Conservation (phyloP, 2,888 invertebrate genomes). For the Suillia variegata region DNA sequence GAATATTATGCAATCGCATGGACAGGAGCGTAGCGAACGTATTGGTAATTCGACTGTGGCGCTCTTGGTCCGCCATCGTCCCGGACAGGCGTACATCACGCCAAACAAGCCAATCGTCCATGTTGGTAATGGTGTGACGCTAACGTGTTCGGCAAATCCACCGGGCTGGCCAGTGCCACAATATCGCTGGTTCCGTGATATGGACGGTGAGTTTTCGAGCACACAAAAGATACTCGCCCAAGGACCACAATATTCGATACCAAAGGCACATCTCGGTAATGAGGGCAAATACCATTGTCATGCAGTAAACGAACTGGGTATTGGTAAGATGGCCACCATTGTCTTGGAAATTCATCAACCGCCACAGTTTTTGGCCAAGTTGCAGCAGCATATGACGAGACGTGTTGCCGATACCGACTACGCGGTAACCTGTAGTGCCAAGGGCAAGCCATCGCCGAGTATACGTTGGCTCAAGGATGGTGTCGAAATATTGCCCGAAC, state of each 20-base stretch:
- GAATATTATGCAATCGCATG: constrained; percentile 79
- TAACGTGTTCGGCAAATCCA: constrained; percentile 85
- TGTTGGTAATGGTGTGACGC: constrained; percentile 80
- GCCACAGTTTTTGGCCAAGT: constrained; percentile 80
- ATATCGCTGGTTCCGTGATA: constrained; percentile 87
- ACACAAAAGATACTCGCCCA: constrained; percentile 74
- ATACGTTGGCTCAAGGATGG: constrained; percentile 88
- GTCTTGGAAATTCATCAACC: constrained; percentile 87
- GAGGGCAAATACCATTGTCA: constrained; percentile 91
- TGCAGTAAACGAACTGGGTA: constrained; percentile 86
- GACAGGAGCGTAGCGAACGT: constrained; percentile 73
- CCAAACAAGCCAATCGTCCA: constrained; percentile 84
- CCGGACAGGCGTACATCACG: constrained; percentile 81
- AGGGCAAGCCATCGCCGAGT: constrained; percentile 84
- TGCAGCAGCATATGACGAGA: constrained; percentile 81
- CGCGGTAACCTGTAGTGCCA: constrained; percentile 81
- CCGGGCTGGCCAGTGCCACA: constrained; percentile 93
- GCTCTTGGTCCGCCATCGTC: constrained; percentile 82
- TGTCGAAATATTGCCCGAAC: constrained; percentile 76
- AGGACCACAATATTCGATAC: constrained; percentile 83
- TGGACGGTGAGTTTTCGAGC: constrained; percentile 65
- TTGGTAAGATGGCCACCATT: constrained; percentile 83
- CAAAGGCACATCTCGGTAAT: constrained; percentile 81
- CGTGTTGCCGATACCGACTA: constrained; percentile 80
- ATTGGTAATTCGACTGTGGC: constrained; percentile 82